Evolutionary conservation across 2,888 invertebrate species (phyloP), one percentile per base, ranked within the genome.

Genomic region (Schrankia costaestrigalis): DNA sequence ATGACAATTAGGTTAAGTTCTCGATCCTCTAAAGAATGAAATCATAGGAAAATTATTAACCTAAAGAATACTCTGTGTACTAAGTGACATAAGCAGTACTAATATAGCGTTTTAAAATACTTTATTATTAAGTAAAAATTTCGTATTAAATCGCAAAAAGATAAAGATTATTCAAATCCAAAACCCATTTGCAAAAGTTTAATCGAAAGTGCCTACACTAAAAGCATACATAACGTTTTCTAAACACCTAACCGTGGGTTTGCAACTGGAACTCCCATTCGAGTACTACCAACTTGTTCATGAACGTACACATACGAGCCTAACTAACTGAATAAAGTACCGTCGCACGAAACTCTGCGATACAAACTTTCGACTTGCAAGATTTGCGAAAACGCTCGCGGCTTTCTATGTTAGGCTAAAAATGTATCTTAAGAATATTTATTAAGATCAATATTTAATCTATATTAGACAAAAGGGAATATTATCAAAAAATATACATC

Each of bases 271-370:
- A 52, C 38, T 47, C 40, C 48, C 48, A 50, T 56, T 41, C 31
- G 31, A 45, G 56, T 52, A 49, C 41, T 40, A 36, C 35, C 51
- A 71, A 70, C 58, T 73, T 61, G 68, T 69, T 63, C 75, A 71
- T 73, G 69, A 58, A 63, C 59, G 62, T 59, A 64, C 63, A 71
- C 67, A 74, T 67, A 71, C 65, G 65, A 65, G 68, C 68, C 71
- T 75, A 77, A 78, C 78, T 78, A 81, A 80, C 80, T 77, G 77
- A 75, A 77, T 79, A 79, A 79, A 60, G 71, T 63, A 71, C 63
- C 63, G 66, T 63, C 71, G 63, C 65, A 58, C 66, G 55, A 69
- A 77, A 78, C 75, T 78, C 66, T 39, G 51, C 67, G 75, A 78
- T 77, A 78, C 77, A 80, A 82, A 81, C 73, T 82, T 77, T 68